Conservation (phyloP, 2,113 vertebrate species). For the Verasper variegatus region DNA sequence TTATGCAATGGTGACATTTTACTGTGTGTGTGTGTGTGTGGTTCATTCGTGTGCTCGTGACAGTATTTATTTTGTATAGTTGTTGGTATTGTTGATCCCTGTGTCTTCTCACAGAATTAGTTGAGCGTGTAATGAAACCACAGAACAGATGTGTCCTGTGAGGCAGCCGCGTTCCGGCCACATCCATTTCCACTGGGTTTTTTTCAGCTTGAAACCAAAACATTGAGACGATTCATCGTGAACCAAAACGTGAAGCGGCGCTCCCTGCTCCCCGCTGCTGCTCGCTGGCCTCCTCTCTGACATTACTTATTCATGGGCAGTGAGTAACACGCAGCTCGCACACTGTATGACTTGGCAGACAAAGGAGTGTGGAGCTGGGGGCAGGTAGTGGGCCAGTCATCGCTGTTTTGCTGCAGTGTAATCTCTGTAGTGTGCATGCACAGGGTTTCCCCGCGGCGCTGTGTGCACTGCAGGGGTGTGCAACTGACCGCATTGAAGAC, state of each 20-base stretch:
- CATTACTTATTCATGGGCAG: slow-evolving; percentile 39
- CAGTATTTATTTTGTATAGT: too few species aligned
- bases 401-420: slow-evolving; percentile 62
- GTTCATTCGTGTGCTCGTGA: too few species aligned
- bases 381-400: slow-evolving; percentile 35
- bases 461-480: slow-evolving; percentile 42
- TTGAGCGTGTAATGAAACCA: too few species aligned
- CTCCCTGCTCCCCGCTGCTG: background rate
- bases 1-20: too few species aligned
- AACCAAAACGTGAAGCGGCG: background rate
- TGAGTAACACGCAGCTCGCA: slow-evolving; percentile 32
- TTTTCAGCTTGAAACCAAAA: background rate
- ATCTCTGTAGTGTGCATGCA: slow-evolving; percentile 49
- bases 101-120: too few species aligned
- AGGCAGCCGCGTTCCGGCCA: too few species aligned
- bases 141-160: too few species aligned
- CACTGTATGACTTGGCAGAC: slow-evolving; percentile 46
- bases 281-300: too few species aligned
- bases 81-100: too few species aligned
- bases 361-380: slow-evolving; percentile 9
- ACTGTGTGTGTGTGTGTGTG: too few species aligned
- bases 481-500: slow-evolving; percentile 16
- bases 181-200: too few species aligned
- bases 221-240: background rate
- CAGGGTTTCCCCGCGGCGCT: slow-evolving; percentile 43